A percentile compares a stretch with the other conserved stretches of the same genome.
phyloP scores from a whole-genome alignment of 2,797 vertebrate genomes.

The Dromococcyx pavoninus region DNA sequence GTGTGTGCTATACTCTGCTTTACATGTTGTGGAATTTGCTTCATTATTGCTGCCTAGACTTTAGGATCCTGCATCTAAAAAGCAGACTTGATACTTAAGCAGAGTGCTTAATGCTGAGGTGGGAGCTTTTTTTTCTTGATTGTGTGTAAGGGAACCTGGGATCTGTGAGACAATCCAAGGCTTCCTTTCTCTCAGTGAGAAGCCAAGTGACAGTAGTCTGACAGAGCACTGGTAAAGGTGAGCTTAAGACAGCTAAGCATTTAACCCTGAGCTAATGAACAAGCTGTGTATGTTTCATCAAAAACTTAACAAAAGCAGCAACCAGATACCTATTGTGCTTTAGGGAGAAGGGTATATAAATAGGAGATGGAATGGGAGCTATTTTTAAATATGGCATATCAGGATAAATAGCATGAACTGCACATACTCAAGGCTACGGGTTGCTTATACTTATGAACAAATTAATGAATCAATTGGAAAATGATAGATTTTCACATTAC shows the following conservation, averaged over 20 bases:
- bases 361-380: background rate
- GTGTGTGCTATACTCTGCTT: background rate
- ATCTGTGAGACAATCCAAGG: background rate
- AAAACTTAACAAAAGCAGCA: background rate
- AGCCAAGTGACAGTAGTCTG: background rate
- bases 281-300: background rate
- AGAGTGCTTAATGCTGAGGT: background rate
- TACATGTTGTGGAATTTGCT: background rate
- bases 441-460: background rate
- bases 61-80: conserved; percentile 4
- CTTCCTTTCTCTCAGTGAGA: background rate
- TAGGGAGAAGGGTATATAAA: background rate
- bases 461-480: background rate
- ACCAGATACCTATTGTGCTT: background rate
- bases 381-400: background rate
- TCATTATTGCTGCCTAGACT: background rate
- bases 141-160: background rate
- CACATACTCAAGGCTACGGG: background rate
- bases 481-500: background rate
- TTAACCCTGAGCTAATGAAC: background rate
- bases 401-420: background rate
- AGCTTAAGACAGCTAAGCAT: background rate
- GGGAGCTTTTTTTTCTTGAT: background rate
- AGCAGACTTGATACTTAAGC: background rate
- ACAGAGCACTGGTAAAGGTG: background rate